Base-by-base conservation (phyloP, 2,113 vertebrate species). In the Tachysurus fulvidraco region DNA sequence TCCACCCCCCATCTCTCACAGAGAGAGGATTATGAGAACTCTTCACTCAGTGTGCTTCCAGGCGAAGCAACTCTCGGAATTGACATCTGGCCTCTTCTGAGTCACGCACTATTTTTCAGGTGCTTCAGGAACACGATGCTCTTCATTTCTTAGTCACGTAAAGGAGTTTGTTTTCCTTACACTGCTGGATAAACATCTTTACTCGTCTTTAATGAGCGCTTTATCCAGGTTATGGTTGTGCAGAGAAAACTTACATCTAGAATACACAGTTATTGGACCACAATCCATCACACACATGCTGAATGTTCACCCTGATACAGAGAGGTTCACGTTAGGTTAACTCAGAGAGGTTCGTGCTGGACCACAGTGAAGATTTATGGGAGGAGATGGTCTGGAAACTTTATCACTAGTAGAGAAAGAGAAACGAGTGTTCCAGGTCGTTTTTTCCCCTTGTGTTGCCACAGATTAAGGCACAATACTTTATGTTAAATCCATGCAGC, bases 41-140 rank as follows among this genome's bases (percentile, higher is more conserved):
- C 81, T 83, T 83, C 46, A 36, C 30, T 50, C 62, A 21, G 62
- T 54, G 62, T 5, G 60, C 25, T 83, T 44, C 81, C 81, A 69
- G 62, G 81, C 50, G 81, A 54, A 71, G 82, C 82, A 30, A n/a
- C 28, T 8, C 6, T 36, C 65, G 54, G 82, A 55, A 73, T 55
- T 55, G 64, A 69, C 65, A 81, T 30, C 23, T 19, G 44, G 82
- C 46, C 10, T 54, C 65, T 73, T 79, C 54, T 14, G 19, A 81
- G 78, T 44, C 55, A 14, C 7, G 9, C 14, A 2, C 50, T 55
- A 30, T 81, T 60, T 81, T 44, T 60, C 78, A 59, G 30, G 30
- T 59, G 19, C 55, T 79, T 79, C 28, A 57, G 52, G 16, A 57
- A 36, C 28, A 5, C 14, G 21, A 36, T 57, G 0, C 16, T 59